Base-by-base conservation (phyloP, 2,888 invertebrate genomes). In the Ethmia dodecea region DNA sequence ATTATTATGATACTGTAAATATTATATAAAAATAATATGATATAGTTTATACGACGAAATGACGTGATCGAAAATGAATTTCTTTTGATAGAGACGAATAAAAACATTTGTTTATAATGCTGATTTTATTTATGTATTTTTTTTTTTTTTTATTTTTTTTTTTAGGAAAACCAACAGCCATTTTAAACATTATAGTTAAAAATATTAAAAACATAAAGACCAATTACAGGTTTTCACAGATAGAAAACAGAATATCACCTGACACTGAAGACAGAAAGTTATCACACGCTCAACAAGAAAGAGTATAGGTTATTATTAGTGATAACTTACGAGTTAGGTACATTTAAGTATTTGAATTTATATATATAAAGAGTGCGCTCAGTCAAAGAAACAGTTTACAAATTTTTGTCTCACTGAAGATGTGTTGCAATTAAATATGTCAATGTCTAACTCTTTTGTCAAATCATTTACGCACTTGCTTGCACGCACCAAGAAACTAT, bases 21-120 rank as follows among this genome's bases (percentile, higher is more conserved):
- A 74, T 6, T 26, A 26, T 11, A 56, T 68, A 67, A 56, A 52
- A 43, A 57, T 49, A 50, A 52, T 56, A 55, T 52, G 44, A 52
- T n/a, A 52, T 60, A 78, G 76, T 78, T 79, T 80, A 70, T 83
- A 80, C 70, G 70, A 72, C 61, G 63, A 68, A 76, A 67, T 65
- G 65, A 72, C 63, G 65, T 65, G 65, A 75, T 72, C 71, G 70
- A 76, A 68, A 65, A 64, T 67, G 63, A 78, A 76, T 81, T 83
- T 81, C 76, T 84, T 84, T 84, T 84, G 76, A 83, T 83, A 84
- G 81, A 78, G 67, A 81, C 67, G 67, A 76, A 73, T 78, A 76
- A 83, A 77, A 63, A 62, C 66, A 62, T 73, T 77, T 73, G 69
- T 79, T 81, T 81, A 75, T 37, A 22, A 14, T 11, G 29, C 10